phyloP scores from a whole-genome alignment of 2,888 invertebrate genomes.

The Drosophila meridiana region DNA sequence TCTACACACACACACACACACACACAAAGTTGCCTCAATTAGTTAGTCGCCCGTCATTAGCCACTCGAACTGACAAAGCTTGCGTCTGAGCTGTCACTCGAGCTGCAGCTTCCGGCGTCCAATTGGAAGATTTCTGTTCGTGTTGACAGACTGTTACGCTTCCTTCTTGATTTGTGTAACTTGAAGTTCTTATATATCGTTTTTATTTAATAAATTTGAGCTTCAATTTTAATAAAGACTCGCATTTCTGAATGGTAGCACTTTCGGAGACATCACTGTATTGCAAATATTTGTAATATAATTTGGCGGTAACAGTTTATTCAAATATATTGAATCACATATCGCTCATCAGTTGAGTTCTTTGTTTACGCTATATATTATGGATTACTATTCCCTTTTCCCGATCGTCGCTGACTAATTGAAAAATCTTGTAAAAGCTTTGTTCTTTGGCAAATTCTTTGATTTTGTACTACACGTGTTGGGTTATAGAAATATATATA shows the following conservation, averaged over 20 bases:
- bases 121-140: conserved; percentile 14
- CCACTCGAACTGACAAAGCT: conserved; percentile 17
- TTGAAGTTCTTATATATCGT: neutral
- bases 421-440: neutral
- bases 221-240: neutral
- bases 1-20: conserved; percentile 20
- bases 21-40: conserved; percentile 49
- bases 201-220: neutral
- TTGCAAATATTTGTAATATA: neutral
- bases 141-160: neutral
- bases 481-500: neutral
- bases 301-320: conserved; percentile 1
- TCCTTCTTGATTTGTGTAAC: conserved; percentile 1
- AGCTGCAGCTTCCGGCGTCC: conserved; percentile 23
- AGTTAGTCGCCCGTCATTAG: conserved; percentile 33
- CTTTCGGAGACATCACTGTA: conserved; percentile 1
- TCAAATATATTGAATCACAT: neutral
- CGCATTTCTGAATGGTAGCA: neutral
- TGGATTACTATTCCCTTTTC: neutral
- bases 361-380: conserved; percentile 1
- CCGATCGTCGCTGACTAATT: conserved; percentile 32
- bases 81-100: conserved; percentile 11
- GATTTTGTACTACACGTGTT: conserved; percentile 14
- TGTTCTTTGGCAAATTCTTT: conserved; percentile 5
- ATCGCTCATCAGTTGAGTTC: conserved; percentile 9